Base-by-base conservation (phyloP, 2,113 vertebrate genomes). In the Chloebia gouldiae region DNA sequence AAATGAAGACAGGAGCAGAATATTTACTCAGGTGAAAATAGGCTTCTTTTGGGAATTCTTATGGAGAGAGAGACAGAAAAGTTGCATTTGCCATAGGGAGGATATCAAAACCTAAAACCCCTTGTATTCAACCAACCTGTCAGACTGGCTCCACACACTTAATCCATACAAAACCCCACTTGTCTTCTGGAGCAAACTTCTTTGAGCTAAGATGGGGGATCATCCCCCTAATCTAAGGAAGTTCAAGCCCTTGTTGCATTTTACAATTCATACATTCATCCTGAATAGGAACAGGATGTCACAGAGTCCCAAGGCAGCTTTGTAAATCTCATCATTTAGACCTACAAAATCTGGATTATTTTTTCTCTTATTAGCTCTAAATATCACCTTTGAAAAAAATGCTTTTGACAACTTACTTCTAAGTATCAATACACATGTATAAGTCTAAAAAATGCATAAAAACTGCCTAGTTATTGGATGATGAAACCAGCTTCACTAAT, bases 1-100 rank as follows among this genome's bases (percentile, higher is more conserved):
- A 93, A 87, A 70, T 44, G 45, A 85, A 88, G 90, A 77, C 86
- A 33, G 61, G 37, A 90, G 69, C 47, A 81, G 92, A 95, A 96
- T 95, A 96, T 96, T 96, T 94, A 92, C 63, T 88, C 60, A 88
- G 69, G 86, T 92, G 79, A 95, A 94, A 94, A 86, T 7, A 61
- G 71, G 19, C 68, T 93, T 42, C 86, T 89, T 89, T 78, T 24
- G 57, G 73, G 78, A 86, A 69, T 85, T 31, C 45, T 83, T 81
- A 56, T 69, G n/a, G 64, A 50, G 15, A 75, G 51, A 86, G 33
- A 83, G 57, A 53, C 25, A 71, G 24, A 85, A 64, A 44, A 95
- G 44, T 72, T 86, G 72, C 37, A 23, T 7, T 59, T 93, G 28
- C 47, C 28, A 7, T 81, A 45, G 92, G 65, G 75, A 91, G 35